These are phyloP conservation scores for Orcinus orca DNA, from an alignment of 2,113 vertebrate species.

Conservation along the genomic window DNA sequence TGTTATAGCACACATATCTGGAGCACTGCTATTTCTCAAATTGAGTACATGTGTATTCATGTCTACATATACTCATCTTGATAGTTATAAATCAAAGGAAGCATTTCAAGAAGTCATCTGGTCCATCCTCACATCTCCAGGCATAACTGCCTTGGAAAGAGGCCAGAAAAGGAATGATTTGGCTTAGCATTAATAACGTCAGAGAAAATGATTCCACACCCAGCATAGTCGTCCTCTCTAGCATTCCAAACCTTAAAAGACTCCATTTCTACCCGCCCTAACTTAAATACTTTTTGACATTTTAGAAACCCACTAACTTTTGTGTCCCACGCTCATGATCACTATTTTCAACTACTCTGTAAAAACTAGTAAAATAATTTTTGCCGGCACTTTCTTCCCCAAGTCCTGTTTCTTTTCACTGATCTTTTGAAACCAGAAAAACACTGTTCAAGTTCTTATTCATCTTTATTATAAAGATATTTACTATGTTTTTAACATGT, in stretches of 20 bases:
- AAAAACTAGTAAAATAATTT: neutral
- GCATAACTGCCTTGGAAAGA: constrained; percentile 36
- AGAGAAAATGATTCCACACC: constrained; percentile 42
- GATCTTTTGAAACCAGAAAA: neutral
- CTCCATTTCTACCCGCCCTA: neutral
- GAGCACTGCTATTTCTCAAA: constrained; percentile 44
- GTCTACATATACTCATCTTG: constrained; percentile 8
- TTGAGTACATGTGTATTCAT: constrained; percentile 18
- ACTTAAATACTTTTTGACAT: neutral
- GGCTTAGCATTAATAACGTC: constrained; percentile 8
- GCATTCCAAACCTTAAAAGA: neutral
- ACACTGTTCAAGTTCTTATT: neutral
- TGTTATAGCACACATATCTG: neutral
- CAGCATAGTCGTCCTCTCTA: neutral
- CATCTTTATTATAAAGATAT: neutral
- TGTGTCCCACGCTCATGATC: neutral
- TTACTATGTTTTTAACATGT: neutral
- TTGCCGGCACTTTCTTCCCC: neutral
- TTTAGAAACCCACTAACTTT: constrained; percentile 12
- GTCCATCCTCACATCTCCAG: neutral
- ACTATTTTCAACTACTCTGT: neutral
- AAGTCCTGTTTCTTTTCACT: neutral
- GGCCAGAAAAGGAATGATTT: constrained; percentile 4
- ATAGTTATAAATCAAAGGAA: constrained; percentile 55
- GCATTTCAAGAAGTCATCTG: constrained; percentile 38